phyloP scores from a whole-genome alignment of 1,140 invertebrate genomes.

The Achatina immaculata region DNA sequence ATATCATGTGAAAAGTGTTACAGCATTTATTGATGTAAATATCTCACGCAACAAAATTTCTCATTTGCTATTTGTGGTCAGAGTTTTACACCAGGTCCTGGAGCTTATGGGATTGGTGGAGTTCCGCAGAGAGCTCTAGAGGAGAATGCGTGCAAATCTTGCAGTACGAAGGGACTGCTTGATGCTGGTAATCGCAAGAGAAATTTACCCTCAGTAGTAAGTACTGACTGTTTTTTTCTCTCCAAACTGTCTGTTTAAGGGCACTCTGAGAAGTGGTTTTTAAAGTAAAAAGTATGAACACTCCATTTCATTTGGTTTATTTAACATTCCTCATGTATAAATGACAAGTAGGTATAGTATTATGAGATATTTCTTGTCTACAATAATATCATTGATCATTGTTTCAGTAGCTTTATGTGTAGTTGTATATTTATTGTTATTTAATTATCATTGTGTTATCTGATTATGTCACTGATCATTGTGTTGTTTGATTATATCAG shows the following conservation, averaged over 20 bases:
- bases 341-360: not conserved
- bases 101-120: conserved; percentile 69
- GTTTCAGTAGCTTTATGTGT: too few relatives aligned
- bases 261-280: not conserved
- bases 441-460: too few relatives aligned
- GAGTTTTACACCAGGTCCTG: conserved; percentile 65
- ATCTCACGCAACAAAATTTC: too few relatives aligned
- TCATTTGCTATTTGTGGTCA: conserved; percentile 33
- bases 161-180: conserved; percentile 64
- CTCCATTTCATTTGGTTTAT: not conserved
- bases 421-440: too few relatives aligned
- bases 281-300: not conserved
- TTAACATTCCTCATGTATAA: not conserved
- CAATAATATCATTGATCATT: too few relatives aligned
- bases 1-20: too few relatives aligned
- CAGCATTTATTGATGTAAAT: too few relatives aligned
- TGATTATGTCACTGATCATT: too few relatives aligned
- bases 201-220: conserved; percentile 27
- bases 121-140: conserved; percentile 62
- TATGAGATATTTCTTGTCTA: not conserved
- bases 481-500: too few relatives aligned
- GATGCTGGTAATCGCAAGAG: conserved; percentile 50
- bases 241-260: not conserved
- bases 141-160: conserved; percentile 57
- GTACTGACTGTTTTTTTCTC: not conserved